Evolutionary conservation across 2,888 invertebrate species (phyloP), one percentile per base, ranked within the genome.

Genomic region (Caenorhabditis sp.): DNA sequence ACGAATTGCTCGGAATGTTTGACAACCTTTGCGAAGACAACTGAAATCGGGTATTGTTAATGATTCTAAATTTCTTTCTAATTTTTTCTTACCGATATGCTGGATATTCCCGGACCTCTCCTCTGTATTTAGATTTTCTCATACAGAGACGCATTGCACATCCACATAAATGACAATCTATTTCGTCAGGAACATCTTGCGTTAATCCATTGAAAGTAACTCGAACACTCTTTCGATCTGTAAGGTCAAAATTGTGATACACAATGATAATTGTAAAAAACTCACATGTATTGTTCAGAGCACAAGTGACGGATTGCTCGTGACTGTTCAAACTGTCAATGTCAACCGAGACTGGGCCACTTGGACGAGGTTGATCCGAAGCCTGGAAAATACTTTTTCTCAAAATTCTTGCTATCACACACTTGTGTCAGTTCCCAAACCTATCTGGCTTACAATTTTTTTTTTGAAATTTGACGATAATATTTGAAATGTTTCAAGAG

Each of bases 11-110:
- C 63, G 65, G 66, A 70, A 70, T 4, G 70, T 70, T 59, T 70
- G 70, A 26, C 70, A 70, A 27, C 65, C 66, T 59, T 70, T 70
- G 2, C 58, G 66, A 20, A 70, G 61, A 54, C 70, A 70, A 61
- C 70, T 69, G 60, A 17, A 63, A n/a, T n/a, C n/a, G n/a, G n/a
- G n/a, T n/a, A n/a, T n/a, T n/a, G n/a, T n/a, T n/a, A 58, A 59
- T 14, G 12, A 21, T 54, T 31, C 1, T 31, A 5, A 0, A 12
- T 61, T 61, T 50, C 8, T 21, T 43, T n/a, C n/a, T 17, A 31
- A 54, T 17, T n/a, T 53, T 53, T 53, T 23, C 59, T 38, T 1
- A 69, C 69, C 69, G 5, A 31, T 70, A 70, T 12, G 70, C 65
- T 4, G 70, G 70, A 62, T 70, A 66, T 23, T 65, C 62, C 10